Evolutionary conservation across 2,797 vertebrate species (phyloP), one percentile per base, ranked within the genome.

Genomic region (Falco novaeseelandiae): DNA sequence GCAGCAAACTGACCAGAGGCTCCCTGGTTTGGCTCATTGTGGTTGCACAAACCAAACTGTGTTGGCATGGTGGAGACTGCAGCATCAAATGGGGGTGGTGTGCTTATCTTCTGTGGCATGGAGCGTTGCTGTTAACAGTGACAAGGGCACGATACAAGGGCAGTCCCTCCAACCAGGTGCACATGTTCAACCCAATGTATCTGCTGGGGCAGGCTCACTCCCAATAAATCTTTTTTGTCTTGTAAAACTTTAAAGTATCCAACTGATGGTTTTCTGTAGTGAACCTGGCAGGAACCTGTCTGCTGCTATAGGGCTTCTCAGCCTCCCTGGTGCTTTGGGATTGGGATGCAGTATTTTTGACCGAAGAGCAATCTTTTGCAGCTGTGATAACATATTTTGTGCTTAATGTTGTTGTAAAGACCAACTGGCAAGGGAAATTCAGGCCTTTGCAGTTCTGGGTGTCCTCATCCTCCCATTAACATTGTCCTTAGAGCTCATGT

Each of bases 101-200:
- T 18, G 44, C 26, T 71, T 4, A 1, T 73, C 52, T 62, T 29
- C 62, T 22, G 59, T 17, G 21, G 10, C 3, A 0, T 10, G 34
- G 26, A 12, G 20, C 1, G 0, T 29, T 20, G 36, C 67, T 77
- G 21, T 40, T 62, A 1, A 4, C 14, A 30, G 46, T 2, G 4
- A 2, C 23, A 29, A 69, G n/a, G 51, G 29, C 69, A 25, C 0
- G 0, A 15, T 14, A 5, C 13, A 27, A 59, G 38, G 38, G 27
- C 49, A 30, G 29, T 23, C 59, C 34, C 5, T 52, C 67, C 72
- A 54, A 57, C 46, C 71, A 69, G 25, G n/a, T 3, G n/a, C 32
- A 8, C 13, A 0, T 9, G 18, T 63, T 67, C 81, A 80, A 14
- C 17, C 15, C 23, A n/a, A 7, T 23, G 32, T 77, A 0, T 58